A percentile compares a stretch with the other conserved stretches of the same genome.
Evolutionary conservation across 2,888 invertebrate species (phyloP).

Genomic region (Yponomeuta malinellus): DNA sequence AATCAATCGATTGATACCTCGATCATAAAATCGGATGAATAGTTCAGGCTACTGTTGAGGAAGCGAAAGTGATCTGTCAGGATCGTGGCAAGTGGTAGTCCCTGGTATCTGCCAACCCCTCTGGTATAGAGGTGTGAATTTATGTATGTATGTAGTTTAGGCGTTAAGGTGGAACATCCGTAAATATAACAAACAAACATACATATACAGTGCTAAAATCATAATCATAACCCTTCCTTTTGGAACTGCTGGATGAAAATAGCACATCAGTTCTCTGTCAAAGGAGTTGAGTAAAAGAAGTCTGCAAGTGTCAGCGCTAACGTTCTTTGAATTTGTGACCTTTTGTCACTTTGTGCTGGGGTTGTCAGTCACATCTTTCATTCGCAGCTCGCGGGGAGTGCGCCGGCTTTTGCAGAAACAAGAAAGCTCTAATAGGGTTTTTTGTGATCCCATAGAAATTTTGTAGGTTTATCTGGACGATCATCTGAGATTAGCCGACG

Average conservation of each 20-base stretch:
- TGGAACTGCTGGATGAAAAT: background rate
- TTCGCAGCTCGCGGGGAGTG: constrained; percentile 30
- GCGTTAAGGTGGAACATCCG: too few relatives aligned
- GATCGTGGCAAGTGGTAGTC: too few relatives aligned
- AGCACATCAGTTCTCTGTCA: constrained; percentile 14
- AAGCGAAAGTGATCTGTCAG: too few relatives aligned
- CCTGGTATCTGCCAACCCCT: too few relatives aligned
- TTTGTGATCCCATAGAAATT: constrained; percentile 8
- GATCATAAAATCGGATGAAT: too few relatives aligned
- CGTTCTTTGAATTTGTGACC: constrained; percentile 37
- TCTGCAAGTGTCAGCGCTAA: constrained; percentile 43
- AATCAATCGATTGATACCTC: too few relatives aligned
- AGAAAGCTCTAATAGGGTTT: constrained; percentile 11
- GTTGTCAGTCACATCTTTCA: constrained; percentile 31
- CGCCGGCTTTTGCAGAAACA: constrained; percentile 8
- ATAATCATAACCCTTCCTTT: background rate
- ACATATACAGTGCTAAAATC: too few relatives aligned
- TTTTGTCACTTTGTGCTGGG: constrained; percentile 36
- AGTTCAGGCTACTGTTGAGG: too few relatives aligned
- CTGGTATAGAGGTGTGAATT: too few relatives aligned
- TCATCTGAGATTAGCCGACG: background rate
- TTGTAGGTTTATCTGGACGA: constrained; percentile 2
- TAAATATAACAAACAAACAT: too few relatives aligned
- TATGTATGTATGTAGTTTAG: too few relatives aligned
- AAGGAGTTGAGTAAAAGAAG: constrained; percentile 29